These are phyloP conservation scores for Opisthograptis luteolata DNA, from an alignment of 2,888 invertebrate genomes.

Conservation along the genomic window DNA sequence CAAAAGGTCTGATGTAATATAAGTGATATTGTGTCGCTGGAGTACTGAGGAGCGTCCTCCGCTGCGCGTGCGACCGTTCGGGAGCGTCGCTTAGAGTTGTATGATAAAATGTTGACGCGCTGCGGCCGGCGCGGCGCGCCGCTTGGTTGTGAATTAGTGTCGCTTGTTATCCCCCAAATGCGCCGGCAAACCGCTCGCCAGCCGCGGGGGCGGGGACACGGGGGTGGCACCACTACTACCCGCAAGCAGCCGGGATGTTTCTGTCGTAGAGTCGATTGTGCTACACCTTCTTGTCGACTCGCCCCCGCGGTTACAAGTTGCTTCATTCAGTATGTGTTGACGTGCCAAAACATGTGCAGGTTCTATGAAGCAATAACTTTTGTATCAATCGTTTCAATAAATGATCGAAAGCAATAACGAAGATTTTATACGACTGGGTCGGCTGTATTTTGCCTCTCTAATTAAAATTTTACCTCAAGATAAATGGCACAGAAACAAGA, in stretches of 20 bases:
- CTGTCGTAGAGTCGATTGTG: too few species aligned
- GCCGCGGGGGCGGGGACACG: too few species aligned
- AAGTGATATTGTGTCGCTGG: neutral
- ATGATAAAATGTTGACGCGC: slow-evolving; percentile 34
- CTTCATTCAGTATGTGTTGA: slow-evolving; percentile 58
- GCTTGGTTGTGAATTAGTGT: slow-evolving; percentile 77
- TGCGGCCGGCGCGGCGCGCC: slow-evolving; percentile 51
- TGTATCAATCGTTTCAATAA: slow-evolving; percentile 9
- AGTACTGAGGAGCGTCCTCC: neutral
- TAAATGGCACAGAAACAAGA: neutral
- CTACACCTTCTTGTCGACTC: slow-evolving; percentile 4
- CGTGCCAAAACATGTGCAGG: slow-evolving; percentile 65
- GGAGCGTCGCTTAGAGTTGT: slow-evolving; percentile 33
- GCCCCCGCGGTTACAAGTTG: slow-evolving; percentile 34
- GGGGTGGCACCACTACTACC: too few species aligned
- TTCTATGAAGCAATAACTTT: slow-evolving; percentile 64
- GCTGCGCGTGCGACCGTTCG: slow-evolving; percentile 2
- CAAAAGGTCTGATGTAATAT: slow-evolving; percentile 18
- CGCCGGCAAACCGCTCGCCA: too few species aligned
- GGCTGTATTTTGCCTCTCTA: slow-evolving; percentile 4
- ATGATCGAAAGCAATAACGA: slow-evolving; percentile 56
- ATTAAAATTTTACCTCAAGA: neutral
- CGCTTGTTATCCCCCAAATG: slow-evolving; percentile 52
- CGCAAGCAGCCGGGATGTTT: too few species aligned
- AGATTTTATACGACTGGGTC: neutral